These are phyloP conservation scores for Lasioglossum calceatum DNA, from an alignment of 2,888 invertebrate species.

Conservation along the genomic window DNA sequence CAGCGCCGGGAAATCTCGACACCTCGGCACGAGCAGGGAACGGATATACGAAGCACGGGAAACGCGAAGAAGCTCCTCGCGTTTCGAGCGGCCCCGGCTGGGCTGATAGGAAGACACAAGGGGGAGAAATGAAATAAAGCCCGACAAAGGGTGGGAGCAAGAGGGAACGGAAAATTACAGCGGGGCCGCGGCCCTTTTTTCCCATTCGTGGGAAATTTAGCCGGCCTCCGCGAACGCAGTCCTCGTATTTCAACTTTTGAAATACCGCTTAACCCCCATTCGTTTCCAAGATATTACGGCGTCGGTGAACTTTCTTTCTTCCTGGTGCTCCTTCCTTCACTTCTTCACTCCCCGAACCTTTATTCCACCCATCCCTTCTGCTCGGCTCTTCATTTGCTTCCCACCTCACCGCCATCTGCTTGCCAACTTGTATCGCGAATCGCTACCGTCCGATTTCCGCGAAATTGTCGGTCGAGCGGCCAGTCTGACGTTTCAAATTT, in stretches of 20 bases:
- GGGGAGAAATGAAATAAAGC: conserved; percentile 26
- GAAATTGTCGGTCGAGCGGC: not conserved
- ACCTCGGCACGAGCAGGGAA: not conserved
- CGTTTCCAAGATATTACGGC: conserved; percentile 67
- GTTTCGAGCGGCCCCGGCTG: conserved; percentile 23
- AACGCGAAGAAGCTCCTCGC: conserved; percentile 7
- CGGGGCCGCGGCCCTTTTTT: conserved; percentile 58
- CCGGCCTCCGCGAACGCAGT: conserved; percentile 36
- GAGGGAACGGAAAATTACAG: conserved; percentile 71
- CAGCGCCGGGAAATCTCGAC: conserved; percentile 14
- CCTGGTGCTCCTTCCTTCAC: not conserved
- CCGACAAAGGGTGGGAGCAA: conserved; percentile 9
- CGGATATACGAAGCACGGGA: conserved; percentile 24
- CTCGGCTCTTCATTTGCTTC: conserved; percentile 24
- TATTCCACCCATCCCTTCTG: not conserved
- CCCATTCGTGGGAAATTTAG: conserved; percentile 70
- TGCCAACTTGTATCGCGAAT: conserved; percentile 6
- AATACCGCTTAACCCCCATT: conserved; percentile 69
- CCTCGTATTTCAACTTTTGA: conserved; percentile 76
- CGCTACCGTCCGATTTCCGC: not conserved
- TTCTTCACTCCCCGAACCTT: not conserved
- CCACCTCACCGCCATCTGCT: not conserved
- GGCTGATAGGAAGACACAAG: conserved; percentile 19
- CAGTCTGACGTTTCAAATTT: too few species aligned
- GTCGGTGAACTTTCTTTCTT: conserved; percentile 49